A percentile compares a stretch with the other conserved stretches of the same genome.
These are phyloP conservation scores for Trilocha varians DNA, from an alignment of 2,888 invertebrate species.

Conservation along the genomic window DNA sequence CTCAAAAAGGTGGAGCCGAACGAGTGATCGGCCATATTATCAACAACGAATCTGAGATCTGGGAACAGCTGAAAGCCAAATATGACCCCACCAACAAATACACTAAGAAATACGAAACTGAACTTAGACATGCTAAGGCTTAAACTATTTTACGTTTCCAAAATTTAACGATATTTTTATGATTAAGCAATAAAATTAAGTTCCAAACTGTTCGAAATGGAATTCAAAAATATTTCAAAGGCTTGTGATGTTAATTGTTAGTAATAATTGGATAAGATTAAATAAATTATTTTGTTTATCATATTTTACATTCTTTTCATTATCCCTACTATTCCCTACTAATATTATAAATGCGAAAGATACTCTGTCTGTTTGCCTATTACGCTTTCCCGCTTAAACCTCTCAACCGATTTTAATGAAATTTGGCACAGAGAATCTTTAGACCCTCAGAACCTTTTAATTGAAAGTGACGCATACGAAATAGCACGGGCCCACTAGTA, in stretches of 20 bases:
- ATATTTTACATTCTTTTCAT: not conserved
- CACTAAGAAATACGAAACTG: conserved; percentile 28
- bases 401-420: no score
- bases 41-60: conserved; percentile 31
- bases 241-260: not conserved
- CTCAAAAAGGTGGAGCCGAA: conserved; percentile 30
- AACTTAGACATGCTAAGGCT: conserved; percentile 15
- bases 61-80: conserved; percentile 36
- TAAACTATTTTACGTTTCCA: not conserved
- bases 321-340: not conserved
- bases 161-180: no score
- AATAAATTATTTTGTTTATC: not conserved
- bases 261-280: not conserved
- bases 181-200: no score
- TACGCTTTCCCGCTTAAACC: no score
- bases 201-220: not conserved
- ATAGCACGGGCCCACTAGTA: no score
- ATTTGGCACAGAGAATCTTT: no score
- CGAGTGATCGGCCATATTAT: conserved; percentile 37
- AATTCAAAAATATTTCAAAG: not conserved
- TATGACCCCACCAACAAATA: conserved; percentile 40
- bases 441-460: no score
- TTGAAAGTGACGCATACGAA: no score
- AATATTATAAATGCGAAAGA: no score
- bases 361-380: no score